Percentiles rank a stretch among this genome's conserved stretches.
Conservation (phyloP, 2,797 vertebrate species). For the Buphagus erythrorhynchus region DNA sequence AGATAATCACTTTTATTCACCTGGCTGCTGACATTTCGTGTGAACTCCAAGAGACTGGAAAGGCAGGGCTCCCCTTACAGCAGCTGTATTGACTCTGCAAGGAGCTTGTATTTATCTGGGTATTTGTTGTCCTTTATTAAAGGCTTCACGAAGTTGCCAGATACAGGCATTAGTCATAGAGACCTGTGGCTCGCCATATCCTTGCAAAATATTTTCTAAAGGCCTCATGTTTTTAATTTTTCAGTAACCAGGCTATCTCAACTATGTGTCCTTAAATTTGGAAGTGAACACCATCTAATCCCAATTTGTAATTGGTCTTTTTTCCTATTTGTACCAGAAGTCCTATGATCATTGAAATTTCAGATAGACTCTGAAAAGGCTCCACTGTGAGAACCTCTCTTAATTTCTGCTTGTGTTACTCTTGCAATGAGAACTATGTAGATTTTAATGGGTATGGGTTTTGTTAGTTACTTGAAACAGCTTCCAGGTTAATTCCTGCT, state of each 20-base stretch:
- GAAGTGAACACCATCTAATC: not conserved
- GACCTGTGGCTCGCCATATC: not conserved
- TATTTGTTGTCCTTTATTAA: not conserved
- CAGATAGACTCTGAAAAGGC: not conserved
- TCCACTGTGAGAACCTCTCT: not conserved
- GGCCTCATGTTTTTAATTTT: not conserved
- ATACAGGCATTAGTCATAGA: not conserved
- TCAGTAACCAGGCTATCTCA: not conserved
- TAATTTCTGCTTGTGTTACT: not conserved
- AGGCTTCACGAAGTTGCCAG: not conserved
- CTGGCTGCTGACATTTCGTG: not conserved
- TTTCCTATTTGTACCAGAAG: not conserved
- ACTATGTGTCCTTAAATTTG: not conserved
- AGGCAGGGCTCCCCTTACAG: not conserved
- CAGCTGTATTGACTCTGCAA: not conserved
- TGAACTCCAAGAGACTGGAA: not conserved
- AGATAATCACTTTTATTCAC: not conserved
- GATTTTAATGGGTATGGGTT: not conserved
- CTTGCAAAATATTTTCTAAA: not conserved
- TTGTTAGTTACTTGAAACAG: not conserved
- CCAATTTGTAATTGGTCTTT: not conserved
- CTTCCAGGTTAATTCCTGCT: not conserved
- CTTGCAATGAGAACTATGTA: not conserved
- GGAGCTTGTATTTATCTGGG: not conserved
- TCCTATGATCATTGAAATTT: not conserved